Evolutionary conservation across 2,113 vertebrate species (phyloP).

Genomic region (Pithys albifrons): DNA sequence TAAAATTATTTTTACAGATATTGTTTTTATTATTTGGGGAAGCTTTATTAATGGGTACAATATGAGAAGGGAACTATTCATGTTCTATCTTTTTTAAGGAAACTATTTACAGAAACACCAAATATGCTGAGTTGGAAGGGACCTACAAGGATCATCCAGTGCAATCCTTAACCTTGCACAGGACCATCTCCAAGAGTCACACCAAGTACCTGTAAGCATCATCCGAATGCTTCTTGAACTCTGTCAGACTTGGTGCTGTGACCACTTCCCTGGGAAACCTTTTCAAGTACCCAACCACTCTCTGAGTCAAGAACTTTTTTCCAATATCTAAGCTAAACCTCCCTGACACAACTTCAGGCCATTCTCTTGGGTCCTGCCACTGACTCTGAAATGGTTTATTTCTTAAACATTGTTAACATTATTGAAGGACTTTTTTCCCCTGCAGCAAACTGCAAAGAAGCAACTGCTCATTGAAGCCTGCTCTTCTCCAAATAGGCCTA

Average conservation of each 20-base stretch:
- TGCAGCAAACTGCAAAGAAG: background rate
- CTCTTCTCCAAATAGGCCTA: background rate
- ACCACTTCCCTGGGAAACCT: background rate
- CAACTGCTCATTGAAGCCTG: background rate
- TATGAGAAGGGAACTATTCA: background rate
- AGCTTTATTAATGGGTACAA: background rate
- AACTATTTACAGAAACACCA: background rate
- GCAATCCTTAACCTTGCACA: background rate
- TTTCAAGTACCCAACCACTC: background rate
- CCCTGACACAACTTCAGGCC: background rate
- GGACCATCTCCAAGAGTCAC: background rate
- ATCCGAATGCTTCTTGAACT: background rate
- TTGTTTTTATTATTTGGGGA: background rate
- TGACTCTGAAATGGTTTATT: background rate
- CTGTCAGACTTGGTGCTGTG: background rate
- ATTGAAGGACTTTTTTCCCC: background rate
- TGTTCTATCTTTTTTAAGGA: background rate
- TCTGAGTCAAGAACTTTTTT: background rate
- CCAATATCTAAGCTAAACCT: background rate
- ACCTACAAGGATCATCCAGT: background rate
- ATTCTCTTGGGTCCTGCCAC: background rate
- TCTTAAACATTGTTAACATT: background rate
- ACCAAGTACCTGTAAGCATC: background rate
- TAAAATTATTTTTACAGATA: background rate
- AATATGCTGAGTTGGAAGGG: background rate